A percentile compares a stretch with the other conserved stretches of the same genome.
phyloP scores from a whole-genome alignment of 64 coral and sea anemone genomes.

The Stichodactyla mertensii region DNA sequence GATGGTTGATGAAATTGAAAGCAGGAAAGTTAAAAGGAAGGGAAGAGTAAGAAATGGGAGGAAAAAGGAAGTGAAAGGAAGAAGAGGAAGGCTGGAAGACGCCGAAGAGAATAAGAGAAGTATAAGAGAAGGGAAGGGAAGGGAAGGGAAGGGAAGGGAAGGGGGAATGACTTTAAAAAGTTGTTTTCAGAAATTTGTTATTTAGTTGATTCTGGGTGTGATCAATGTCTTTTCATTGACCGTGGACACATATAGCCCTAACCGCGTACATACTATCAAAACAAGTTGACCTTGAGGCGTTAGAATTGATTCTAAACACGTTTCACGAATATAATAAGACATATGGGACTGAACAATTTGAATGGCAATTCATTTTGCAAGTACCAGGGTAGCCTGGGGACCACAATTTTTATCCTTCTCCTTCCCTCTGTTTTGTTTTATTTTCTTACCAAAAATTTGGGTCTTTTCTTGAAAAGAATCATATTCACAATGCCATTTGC shows the following conservation, averaged over 20 bases:
- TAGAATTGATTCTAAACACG: not conserved
- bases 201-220: not conserved
- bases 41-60: too few species aligned
- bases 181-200: too few species aligned
- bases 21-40: too few species aligned
- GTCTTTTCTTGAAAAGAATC: conserved; percentile 47
- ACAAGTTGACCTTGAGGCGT: not conserved
- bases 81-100: too few species aligned
- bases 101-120: too few species aligned
- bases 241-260: not conserved
- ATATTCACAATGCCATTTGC: conserved; percentile 29
- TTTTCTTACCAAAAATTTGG: conserved; percentile 43
- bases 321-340: not conserved
- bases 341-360: not conserved
- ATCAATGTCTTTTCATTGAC: not conserved
- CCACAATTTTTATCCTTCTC: not conserved
- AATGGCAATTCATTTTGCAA: not conserved
- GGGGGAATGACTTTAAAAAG: too few species aligned
- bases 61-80: too few species aligned
- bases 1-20: too few species aligned
- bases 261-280: not conserved
- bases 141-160: too few species aligned
- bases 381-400: not conserved
- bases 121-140: too few species aligned
- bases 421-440: not conserved